A percentile compares a stretch with the other conserved stretches of the same genome.
These are phyloP conservation scores for Sinocyclocheilus anshuiensis DNA, from an alignment of 2,113 vertebrate species.

Conservation along the genomic window DNA sequence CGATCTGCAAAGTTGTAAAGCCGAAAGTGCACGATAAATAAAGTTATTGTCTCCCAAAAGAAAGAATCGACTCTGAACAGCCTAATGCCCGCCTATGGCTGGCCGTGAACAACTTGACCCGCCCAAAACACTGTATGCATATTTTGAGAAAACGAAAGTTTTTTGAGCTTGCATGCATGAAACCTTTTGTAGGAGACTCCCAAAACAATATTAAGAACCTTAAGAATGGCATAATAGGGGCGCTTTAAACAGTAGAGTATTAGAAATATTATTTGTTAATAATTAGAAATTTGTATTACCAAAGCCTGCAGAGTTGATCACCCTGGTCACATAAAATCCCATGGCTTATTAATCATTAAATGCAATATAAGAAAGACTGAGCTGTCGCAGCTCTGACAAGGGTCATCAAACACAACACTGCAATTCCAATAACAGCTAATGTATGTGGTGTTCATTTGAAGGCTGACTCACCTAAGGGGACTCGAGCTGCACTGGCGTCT, in stretches of 20 bases:
- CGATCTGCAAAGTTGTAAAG: too few species aligned
- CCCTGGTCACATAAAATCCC: background rate
- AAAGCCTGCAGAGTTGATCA: background rate
- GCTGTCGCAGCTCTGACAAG: background rate
- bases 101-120: too few species aligned
- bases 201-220: too few species aligned
- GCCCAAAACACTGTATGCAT: too few species aligned
- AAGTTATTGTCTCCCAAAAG: too few species aligned
- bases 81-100: too few species aligned
- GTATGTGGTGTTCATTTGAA: constrained; percentile 64
- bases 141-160: too few species aligned
- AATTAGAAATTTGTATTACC: background rate
- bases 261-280: background rate
- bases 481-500: constrained; percentile 93
- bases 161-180: too few species aligned
- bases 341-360: constrained; percentile 1
- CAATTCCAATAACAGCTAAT: background rate
- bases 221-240: too few species aligned
- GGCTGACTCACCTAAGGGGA: constrained; percentile 84
- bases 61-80: too few species aligned
- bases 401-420: constrained; percentile 8
- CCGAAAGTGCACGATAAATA: too few species aligned
- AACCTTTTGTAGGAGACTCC: too few species aligned
- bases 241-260: background rate
- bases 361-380: background rate